These are phyloP conservation scores for Rhea pennata DNA, from an alignment of 2,113 vertebrate genomes.

Conservation along the genomic window DNA sequence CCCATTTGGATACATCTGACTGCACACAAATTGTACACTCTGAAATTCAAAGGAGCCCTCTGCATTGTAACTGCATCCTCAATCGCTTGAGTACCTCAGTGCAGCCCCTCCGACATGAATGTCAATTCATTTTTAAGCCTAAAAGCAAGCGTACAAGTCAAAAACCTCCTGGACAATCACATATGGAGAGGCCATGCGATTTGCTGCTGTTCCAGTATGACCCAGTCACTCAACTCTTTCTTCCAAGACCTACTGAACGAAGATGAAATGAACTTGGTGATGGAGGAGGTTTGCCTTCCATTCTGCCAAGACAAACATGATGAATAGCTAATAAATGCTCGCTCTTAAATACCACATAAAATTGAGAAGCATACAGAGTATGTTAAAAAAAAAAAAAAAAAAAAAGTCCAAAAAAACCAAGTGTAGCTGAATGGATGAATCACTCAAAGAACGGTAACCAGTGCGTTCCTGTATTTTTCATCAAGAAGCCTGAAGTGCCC, in stretches of 20 bases:
- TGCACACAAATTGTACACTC: neutral
- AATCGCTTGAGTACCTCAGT: neutral
- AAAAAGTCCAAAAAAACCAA: neutral
- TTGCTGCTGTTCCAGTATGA: neutral
- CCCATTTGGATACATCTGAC: neutral
- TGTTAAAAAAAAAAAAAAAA: neutral
- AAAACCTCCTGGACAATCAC: neutral
- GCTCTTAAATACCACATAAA: neutral
- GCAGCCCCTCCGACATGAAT: slow-evolving; percentile 4
- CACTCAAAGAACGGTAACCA: neutral
- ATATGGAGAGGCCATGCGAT: neutral
- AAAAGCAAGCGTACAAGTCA: slow-evolving; percentile 3
- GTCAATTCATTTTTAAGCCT: neutral
- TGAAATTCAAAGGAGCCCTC: slow-evolving; percentile 18
- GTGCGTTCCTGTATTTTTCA: neutral
- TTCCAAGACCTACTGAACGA: neutral
- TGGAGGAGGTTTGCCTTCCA: neutral
- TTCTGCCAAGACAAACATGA: neutral
- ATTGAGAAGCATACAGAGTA: neutral
- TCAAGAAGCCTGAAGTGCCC: neutral
- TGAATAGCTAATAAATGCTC: neutral
- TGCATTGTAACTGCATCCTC: neutral
- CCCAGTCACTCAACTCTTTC: neutral
- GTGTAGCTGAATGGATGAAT: neutral
- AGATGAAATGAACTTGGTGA: neutral